phyloP scores from a whole-genome alignment of 2,113 vertebrate species.

The Siphamia tubifer region DNA sequence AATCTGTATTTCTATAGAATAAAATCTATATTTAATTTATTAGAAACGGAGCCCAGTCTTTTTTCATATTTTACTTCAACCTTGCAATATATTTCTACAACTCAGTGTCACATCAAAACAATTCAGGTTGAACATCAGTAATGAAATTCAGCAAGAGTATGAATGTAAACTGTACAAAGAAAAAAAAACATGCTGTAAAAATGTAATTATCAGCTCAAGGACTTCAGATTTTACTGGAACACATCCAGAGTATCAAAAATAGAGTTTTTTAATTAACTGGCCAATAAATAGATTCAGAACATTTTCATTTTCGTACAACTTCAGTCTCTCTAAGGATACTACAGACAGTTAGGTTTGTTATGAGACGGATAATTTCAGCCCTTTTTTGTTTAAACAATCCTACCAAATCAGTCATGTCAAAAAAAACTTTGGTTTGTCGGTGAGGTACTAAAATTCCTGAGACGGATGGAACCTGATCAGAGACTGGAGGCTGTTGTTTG shows the following conservation, averaged over 20 bases:
- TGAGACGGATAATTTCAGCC: conserved; percentile 11
- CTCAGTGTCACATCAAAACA: conserved; percentile 25
- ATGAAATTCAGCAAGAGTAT: background rate
- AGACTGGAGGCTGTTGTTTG: background rate
- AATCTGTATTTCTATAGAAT: background rate
- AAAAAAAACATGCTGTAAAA: conserved; percentile 22
- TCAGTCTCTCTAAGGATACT: background rate
- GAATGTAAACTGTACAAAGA: conserved; percentile 29
- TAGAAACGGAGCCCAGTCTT: background rate
- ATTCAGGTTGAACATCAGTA: conserved; percentile 1
- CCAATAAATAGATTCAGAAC: conserved; percentile 43
- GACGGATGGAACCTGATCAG: background rate
- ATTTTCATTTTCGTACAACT: background rate
- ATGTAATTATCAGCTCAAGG: conserved; percentile 1
- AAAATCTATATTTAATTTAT: background rate
- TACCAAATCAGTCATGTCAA: background rate
- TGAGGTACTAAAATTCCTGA: conserved; percentile 46
- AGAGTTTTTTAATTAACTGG: conserved; percentile 24
- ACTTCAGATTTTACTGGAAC: background rate
- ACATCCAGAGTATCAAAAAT: conserved; percentile 65
- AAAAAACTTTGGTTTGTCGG: conserved; percentile 38
- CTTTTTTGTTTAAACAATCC: background rate
- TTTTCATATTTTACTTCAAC: conserved; percentile 35
- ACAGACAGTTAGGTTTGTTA: background rate
- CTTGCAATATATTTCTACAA: background rate